Evolutionary conservation across 2,113 vertebrate species (phyloP).

Genomic region (Epinephelus moara): DNA sequence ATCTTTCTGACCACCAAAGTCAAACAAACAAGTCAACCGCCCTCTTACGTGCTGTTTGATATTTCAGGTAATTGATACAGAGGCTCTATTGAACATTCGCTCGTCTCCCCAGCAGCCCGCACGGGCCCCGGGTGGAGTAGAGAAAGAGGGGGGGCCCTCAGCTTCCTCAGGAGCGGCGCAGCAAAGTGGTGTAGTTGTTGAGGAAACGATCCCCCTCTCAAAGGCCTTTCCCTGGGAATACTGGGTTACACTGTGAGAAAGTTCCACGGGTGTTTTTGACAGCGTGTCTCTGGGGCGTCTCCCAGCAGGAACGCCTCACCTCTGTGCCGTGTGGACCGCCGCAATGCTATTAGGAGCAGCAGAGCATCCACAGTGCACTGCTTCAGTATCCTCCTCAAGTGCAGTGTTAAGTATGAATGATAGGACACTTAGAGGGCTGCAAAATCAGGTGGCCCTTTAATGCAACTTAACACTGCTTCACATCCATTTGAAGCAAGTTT

Average conservation of each 20-base stretch:
- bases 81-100: slow-evolving; percentile 72
- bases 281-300: slow-evolving; percentile 64
- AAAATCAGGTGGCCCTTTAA: slow-evolving; percentile 43
- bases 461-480: slow-evolving; percentile 52
- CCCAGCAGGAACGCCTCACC: slow-evolving; percentile 56
- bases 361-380: neutral
- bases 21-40: slow-evolving; percentile 78
- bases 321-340: slow-evolving; percentile 9
- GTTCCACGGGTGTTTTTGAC: slow-evolving; percentile 76
- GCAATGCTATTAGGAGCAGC: neutral
- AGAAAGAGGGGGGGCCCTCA: slow-evolving; percentile 55
- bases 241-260: slow-evolving; percentile 87
- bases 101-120: slow-evolving; percentile 54
- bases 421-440: neutral
- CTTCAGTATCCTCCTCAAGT: neutral
- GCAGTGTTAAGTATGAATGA: neutral
- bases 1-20: slow-evolving; percentile 67
- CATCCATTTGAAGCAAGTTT: slow-evolving; percentile 57
- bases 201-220: slow-evolving; percentile 79
- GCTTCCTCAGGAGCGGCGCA: slow-evolving; percentile 56
- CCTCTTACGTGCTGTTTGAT: slow-evolving; percentile 80
- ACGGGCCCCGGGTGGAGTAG: slow-evolving; percentile 39
- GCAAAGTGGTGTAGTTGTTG: slow-evolving; percentile 80
- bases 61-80: slow-evolving; percentile 80
- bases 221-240: slow-evolving; percentile 81